These are phyloP conservation scores for Prunella fulvescens DNA, from an alignment of 2,113 vertebrate species.

Conservation along the genomic window DNA sequence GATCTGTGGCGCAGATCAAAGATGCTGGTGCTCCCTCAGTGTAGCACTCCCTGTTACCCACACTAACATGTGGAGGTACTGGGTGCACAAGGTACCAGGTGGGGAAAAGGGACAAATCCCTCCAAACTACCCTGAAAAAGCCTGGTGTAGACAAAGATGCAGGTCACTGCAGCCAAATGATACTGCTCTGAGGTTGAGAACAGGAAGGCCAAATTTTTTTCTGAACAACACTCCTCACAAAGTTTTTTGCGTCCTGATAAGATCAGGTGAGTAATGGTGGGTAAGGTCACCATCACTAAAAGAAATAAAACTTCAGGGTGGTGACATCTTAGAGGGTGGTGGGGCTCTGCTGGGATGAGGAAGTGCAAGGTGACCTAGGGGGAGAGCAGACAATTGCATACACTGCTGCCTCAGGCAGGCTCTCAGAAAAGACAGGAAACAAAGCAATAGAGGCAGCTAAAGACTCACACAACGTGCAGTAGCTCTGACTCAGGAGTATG, in stretches of 20 bases:
- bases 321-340: not conserved
- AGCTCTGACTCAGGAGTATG: not conserved
- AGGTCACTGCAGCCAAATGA: not conserved
- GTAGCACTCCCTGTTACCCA: not conserved
- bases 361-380: fast-evolving
- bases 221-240: not conserved
- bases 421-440: not conserved
- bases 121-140: not conserved
- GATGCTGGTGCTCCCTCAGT: not conserved
- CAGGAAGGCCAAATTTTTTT: not conserved
- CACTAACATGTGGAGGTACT: not conserved
- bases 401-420: fast-evolving
- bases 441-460: not conserved
- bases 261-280: not conserved
- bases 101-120: not conserved
- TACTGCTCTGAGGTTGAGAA: not conserved
- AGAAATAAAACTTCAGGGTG: not conserved
- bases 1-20: not conserved
- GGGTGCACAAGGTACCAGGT: not conserved
- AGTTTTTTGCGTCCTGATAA: not conserved
- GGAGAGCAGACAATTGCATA: not conserved
- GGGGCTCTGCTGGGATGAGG: not conserved
- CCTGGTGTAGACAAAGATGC: not conserved
- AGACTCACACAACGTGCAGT: fast-evolving
- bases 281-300: not conserved